Base-by-base conservation (phyloP, 2,888 invertebrate genomes). In the Erannis defoliaria region DNA sequence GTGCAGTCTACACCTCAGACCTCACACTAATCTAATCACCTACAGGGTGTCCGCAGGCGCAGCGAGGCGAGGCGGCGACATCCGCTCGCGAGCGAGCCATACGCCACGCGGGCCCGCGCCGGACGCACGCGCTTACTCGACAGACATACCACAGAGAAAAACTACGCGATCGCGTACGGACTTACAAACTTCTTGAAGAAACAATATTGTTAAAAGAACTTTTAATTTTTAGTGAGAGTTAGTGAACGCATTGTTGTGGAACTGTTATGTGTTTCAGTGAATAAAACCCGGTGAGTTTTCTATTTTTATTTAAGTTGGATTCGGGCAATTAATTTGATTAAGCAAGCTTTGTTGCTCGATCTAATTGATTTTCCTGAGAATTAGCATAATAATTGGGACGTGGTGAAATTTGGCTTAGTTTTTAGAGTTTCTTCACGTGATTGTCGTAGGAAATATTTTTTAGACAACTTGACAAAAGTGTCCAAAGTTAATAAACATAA, bases 251-350 rank as follows among this genome's bases (percentile, higher is more conserved):
- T 21, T 49, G 50, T 55, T 37, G 60, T 61, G 60, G 48, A 55
- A 62, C 55, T 55, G 48, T 53, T 54, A 55, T 53, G 56, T 59
- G 58, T 40, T 53, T 58, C 46, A 35, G 66, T 68, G 66, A 70
- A 66, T 65, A 58, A 60, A 61, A 65, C 38, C 57, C 37, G 70
- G 70, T 70, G 45, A 70, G 70, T 65, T 68, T 62, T 50, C 38
- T 62, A 31, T 61, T 56, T 62, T 64, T 48, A 38, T 49, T 50
- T 38, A 16, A 35, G 48, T 16, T 21, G 16, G 56, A 61, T 66
- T 50, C 64, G 62, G 60, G 26, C 56, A 70, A 70, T 70, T 67
- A 67, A 67, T 66, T 67, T 67, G 57, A 62, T 61, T 64, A 59
- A 60, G 49, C 37, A 51, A 65, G 54, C 64, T 58, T 62, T 66